Conservation (phyloP, 2,888 invertebrate genomes). For the Rhogogaster chlorosoma region DNA sequence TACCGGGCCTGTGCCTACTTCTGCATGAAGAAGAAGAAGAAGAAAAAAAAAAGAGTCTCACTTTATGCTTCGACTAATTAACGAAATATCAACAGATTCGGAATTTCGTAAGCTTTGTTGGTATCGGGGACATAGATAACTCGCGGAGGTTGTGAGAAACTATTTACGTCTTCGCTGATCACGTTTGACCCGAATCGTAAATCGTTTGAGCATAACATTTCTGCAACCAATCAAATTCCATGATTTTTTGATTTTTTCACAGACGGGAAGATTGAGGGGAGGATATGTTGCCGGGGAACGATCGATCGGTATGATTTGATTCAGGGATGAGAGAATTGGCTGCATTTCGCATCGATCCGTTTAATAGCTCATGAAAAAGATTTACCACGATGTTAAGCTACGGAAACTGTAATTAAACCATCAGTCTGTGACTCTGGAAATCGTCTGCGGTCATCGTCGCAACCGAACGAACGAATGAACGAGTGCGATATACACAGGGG, state of each 20-base stretch:
- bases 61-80: not conserved
- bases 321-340: not conserved
- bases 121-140: conserved; percentile 35
- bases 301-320: not conserved
- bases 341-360: conserved; percentile 38
- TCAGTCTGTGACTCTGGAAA: conserved; percentile 52
- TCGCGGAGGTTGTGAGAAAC: not conserved
- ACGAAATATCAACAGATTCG: not conserved
- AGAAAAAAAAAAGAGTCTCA: not conserved
- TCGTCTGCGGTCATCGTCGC: conserved; percentile 47
- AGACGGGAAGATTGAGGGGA: not conserved
- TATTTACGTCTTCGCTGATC: conserved; percentile 22
- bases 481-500: not conserved
- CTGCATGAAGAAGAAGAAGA: not conserved
- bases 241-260: not conserved
- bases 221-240: not conserved
- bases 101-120: not conserved
- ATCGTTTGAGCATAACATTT: not conserved
- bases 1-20: not conserved
- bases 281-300: not conserved
- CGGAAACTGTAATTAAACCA: conserved; percentile 62
- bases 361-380: conserved; percentile 69
- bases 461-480: conserved; percentile 15
- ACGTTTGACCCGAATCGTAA: conserved; percentile 24
- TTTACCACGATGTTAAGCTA: conserved; percentile 64